These are phyloP conservation scores for Taenaris catops DNA, from an alignment of 2,888 invertebrate species.

Conservation along the genomic window DNA sequence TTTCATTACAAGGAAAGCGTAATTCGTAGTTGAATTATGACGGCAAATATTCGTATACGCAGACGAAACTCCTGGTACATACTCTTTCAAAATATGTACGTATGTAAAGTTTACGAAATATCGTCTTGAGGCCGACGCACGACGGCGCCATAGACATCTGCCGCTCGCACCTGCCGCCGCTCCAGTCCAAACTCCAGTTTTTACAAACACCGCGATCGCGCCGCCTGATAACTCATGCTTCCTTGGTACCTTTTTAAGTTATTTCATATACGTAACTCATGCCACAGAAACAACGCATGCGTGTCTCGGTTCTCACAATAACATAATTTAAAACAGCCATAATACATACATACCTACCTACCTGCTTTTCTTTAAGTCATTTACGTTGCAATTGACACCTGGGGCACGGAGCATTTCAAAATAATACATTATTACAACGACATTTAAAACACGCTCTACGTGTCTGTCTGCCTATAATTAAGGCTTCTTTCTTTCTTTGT, in stretches of 20 bases:
- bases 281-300: conserved; percentile 32
- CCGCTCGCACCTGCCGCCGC: conserved; percentile 47
- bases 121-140: conserved; percentile 31
- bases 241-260: conserved; percentile 33
- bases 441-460: too few species aligned
- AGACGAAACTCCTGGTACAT: not conserved
- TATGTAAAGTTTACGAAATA: conserved; percentile 32
- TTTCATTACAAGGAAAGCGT: too few species aligned
- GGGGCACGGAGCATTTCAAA: conserved; percentile 33
- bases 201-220: conserved; percentile 37
- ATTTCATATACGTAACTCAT: conserved; percentile 32
- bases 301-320: conserved; percentile 11
- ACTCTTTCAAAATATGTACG: conserved; percentile 6
- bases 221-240: conserved; percentile 32
- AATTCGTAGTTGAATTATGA: conserved; percentile 11
- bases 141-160: conserved; percentile 40
- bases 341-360: too few species aligned
- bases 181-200: conserved; percentile 35
- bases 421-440: too few species aligned
- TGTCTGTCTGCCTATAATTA: too few species aligned
- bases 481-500: too few species aligned
- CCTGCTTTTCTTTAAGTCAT: conserved; percentile 1
- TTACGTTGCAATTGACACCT: conserved; percentile 49
- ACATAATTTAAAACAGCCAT: conserved; percentile 12
- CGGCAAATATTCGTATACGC: not conserved